phyloP scores from a whole-genome alignment of 2,113 vertebrate genomes.

The Dendrocopos noguchii region DNA sequence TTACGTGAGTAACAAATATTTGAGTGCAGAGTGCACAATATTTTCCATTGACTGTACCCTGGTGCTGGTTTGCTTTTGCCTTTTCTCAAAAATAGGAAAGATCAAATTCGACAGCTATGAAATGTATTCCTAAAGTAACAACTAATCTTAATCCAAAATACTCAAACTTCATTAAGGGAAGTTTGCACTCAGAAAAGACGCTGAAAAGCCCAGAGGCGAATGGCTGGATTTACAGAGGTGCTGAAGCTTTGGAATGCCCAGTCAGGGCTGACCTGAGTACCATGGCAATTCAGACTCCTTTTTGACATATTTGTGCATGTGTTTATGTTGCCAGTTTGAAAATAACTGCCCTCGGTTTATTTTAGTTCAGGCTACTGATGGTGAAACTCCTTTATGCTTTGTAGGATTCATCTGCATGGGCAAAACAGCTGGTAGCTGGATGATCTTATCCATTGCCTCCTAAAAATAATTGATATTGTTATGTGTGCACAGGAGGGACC shows the following conservation, averaged over 20 bases:
- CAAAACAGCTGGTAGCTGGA: not conserved
- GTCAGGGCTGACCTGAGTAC: not conserved
- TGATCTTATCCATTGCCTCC: not conserved
- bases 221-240: not conserved
- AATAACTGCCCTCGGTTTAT: not conserved
- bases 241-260: not conserved
- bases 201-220: not conserved
- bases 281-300: not conserved
- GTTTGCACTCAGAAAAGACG: not conserved
- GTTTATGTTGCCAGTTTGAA: not conserved
- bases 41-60: slow-evolving; percentile 63
- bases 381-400: not conserved
- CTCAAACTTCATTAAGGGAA: not conserved
- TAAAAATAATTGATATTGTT: not conserved
- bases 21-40: slow-evolving; percentile 27
- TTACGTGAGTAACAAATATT: slow-evolving; percentile 55
- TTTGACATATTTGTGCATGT: not conserved
- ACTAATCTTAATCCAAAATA: slow-evolving; percentile 36
- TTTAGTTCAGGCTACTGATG: not conserved
- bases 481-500: not conserved
- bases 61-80: not conserved
- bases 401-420: not conserved
- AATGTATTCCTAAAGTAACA: slow-evolving; percentile 41
- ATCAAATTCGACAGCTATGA: slow-evolving; percentile 43
- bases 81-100: slow-evolving; percentile 26